phyloP scores from a whole-genome alignment of 2,888 invertebrate genomes.

The Sicus ferrugineus region DNA sequence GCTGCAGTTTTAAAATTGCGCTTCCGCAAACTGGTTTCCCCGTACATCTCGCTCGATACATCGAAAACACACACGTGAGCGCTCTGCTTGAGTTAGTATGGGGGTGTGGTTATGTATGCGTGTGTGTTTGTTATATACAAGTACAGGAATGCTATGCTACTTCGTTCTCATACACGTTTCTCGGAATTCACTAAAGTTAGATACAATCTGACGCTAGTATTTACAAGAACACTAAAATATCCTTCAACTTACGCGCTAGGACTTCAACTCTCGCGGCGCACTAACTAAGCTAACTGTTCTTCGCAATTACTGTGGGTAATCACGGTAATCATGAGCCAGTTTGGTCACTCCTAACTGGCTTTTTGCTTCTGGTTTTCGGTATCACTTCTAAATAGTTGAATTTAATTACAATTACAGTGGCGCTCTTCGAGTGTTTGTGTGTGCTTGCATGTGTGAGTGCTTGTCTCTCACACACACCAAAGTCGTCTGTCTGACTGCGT shows the following conservation, averaged over 20 bases:
- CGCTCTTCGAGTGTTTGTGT: no score
- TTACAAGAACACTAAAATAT: not conserved
- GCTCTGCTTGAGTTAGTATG: not conserved
- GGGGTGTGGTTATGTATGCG: not conserved
- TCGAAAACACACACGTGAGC: not conserved
- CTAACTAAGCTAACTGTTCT: not conserved
- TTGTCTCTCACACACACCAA: no score
- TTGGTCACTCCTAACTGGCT: not conserved
- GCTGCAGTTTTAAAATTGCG: not conserved
- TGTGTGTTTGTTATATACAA: not conserved
- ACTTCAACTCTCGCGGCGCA: no score
- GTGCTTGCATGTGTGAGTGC: not conserved
- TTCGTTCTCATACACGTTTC: not conserved
- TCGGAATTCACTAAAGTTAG: not conserved
- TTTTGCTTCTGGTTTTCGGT: not conserved
- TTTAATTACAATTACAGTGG: not conserved
- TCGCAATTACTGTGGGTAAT: no score
- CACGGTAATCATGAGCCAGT: no score
- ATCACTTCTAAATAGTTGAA: not conserved
- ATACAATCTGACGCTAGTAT: not conserved
- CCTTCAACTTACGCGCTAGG: not conserved
- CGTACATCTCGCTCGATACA: no score
- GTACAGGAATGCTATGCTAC: not conserved
- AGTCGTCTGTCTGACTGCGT: no score
- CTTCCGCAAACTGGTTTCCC: not conserved